phyloP scores from a whole-genome alignment of 2,797 vertebrate species.

The Emys orbicularis region DNA sequence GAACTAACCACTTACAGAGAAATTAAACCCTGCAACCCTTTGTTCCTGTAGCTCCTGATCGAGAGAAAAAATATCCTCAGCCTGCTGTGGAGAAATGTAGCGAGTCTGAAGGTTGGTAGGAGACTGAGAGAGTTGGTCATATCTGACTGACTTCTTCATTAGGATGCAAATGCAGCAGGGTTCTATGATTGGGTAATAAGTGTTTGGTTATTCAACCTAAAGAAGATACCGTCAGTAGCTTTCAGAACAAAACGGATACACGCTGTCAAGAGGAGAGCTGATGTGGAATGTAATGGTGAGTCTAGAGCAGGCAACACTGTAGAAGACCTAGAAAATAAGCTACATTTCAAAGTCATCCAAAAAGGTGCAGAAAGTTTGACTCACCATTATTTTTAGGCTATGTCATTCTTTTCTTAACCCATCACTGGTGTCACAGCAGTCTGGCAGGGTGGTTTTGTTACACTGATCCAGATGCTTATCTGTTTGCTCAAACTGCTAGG shows the following conservation, averaged over 20 bases:
- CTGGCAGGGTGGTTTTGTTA: background rate
- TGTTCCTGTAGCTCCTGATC: background rate
- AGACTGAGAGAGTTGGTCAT: background rate
- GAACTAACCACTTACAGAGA: background rate
- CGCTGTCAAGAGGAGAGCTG: background rate
- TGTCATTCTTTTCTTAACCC: background rate
- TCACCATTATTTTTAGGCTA: background rate
- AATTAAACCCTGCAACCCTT: background rate
- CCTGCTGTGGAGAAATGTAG: background rate
- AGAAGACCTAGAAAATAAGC: background rate
- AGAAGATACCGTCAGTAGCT: background rate
- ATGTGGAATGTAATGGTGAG: background rate
- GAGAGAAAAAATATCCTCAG: background rate
- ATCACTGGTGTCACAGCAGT: background rate
- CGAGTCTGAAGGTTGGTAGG: background rate
- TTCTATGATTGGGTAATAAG: background rate
- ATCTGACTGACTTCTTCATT: background rate
- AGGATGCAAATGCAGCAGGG: background rate
- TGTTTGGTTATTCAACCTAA: background rate
- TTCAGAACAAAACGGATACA: background rate
- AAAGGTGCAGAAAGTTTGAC: background rate
- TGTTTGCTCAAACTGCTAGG: background rate
- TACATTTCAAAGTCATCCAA: background rate
- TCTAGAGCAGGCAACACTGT: background rate
- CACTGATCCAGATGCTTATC: background rate